A percentile compares a stretch with the other conserved stretches of the same genome.
Evolutionary conservation across 2,113 vertebrate genomes (phyloP).

Genomic region (Neogale vison): DNA sequence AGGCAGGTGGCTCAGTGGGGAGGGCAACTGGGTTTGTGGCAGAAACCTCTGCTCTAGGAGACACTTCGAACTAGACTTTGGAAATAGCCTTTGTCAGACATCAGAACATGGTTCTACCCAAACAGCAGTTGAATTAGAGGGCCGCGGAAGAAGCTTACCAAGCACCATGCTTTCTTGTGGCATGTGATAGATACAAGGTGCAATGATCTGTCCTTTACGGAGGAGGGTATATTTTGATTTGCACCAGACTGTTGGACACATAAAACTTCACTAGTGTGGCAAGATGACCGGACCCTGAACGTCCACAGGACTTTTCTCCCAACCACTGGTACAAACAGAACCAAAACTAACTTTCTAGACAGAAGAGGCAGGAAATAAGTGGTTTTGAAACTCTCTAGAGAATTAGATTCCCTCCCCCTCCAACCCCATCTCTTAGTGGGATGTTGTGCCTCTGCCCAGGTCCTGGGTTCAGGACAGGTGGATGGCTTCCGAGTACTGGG

Average conservation of each 20-base stretch:
- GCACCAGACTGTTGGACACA: accelerated
- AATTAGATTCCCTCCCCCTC: not conserved
- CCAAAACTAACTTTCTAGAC: not conserved
- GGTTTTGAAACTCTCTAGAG: not conserved
- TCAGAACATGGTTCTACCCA: not conserved
- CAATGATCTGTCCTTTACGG: accelerated
- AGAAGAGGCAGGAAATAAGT: not conserved
- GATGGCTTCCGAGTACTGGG: accelerated
- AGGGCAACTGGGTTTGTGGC: no score
- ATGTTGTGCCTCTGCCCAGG: not conserved
- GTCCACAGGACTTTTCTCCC: not conserved
- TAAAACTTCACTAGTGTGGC: not conserved
- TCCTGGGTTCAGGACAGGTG: not conserved
- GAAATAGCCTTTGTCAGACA: not conserved
- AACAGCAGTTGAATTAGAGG: not conserved
- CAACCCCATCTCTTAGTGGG: not conserved
- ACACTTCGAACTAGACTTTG: not conserved
- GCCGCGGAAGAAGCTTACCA: not conserved
- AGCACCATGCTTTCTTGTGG: not conserved
- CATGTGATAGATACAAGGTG: not conserved
- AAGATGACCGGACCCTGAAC: not conserved
- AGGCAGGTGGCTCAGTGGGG: not conserved
- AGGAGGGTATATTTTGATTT: no score
- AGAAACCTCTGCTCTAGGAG: not conserved
- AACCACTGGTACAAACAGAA: not conserved